Evolutionary conservation across 2,888 invertebrate genomes (phyloP), one percentile per base, ranked within the genome.

Genomic region (Athetis lepigone): DNA sequence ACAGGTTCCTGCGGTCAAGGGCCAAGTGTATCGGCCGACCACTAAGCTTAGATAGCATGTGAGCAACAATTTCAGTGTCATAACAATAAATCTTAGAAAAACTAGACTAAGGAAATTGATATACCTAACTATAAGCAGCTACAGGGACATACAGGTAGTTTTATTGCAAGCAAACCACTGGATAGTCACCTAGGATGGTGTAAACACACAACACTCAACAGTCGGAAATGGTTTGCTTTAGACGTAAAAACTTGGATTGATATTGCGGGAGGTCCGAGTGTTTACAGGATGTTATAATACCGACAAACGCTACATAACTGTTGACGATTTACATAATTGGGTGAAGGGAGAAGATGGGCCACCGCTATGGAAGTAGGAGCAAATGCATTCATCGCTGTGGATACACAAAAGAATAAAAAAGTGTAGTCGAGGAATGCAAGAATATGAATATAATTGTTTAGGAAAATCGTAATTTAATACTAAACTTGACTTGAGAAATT

Each of bases 241-340:
- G 29, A 7, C 58, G 23, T 60, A 29, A 7, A 1, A 43, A 43
- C 57, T 37, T 43, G 23, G 7, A 0, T 2, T 37, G 13, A 23
- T 13, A 45, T 29, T 9, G 45, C 13, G 45, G 59, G 43, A 58
- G 59, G 43, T 68, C 70, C 23, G 69, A 68, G 36, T 45, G 43
- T 29, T 63, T 29, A 45, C 37, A 57, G 59, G 37, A 58, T 45
- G 58, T 68, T 56, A 68, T 69, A 9, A n/a, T 19, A n/a, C 43
- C 18, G 19, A 57, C 23, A 36, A 16, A 55, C 21, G 27, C 4
- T 7, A 69, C 16, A 18, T 16, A 37, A n/a, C 23, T 58, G 39
- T 63, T 69, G 13, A 59, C 23, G 16, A 45, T 37, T 18, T 21
- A 18, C 18, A 9, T 23, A 18, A 16, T 69, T 42, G 11, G 9